These are phyloP conservation scores for Adoxophyes honmai DNA, from an alignment of 1,140 invertebrate genomes.

Conservation along the genomic window DNA sequence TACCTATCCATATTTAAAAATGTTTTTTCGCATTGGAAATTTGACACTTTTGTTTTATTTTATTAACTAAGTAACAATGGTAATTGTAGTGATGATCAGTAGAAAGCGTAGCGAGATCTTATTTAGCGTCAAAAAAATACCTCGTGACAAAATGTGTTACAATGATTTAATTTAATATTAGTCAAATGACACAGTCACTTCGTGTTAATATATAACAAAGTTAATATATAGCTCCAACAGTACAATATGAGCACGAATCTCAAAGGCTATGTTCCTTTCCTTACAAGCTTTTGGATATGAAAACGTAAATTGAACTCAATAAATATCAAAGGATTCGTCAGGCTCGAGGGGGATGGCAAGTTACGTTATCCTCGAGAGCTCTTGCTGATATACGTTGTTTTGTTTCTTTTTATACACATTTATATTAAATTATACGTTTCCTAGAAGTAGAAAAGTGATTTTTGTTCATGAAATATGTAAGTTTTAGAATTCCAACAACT, in stretches of 20 bases:
- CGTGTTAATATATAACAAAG: slow-evolving; percentile 13
- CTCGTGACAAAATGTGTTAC: no score
- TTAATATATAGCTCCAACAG: not conserved
- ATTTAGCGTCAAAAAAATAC: no score
- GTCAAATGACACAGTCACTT: no score
- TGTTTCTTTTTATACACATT: not conserved
- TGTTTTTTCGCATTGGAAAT: no score
- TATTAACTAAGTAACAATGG: no score
- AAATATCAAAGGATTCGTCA: slow-evolving; percentile 65
- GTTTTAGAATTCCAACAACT: not conserved
- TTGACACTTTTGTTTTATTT: no score
- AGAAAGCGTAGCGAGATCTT: no score
- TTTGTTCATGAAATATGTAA: no score
- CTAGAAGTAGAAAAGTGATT: no score
- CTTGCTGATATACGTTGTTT: slow-evolving; percentile 19
- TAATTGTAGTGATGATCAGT: no score
- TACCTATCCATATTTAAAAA: no score
- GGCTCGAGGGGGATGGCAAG: slow-evolving; percentile 26
- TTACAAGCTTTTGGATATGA: slow-evolving; percentile 37
- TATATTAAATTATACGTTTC: not conserved
- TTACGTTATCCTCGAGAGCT: slow-evolving; percentile 43
- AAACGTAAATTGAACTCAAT: slow-evolving; percentile 65
- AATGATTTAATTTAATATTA: no score
- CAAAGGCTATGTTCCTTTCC: slow-evolving; percentile 20
- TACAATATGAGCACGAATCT: not conserved